phyloP scores from a whole-genome alignment of 2,888 invertebrate species.

The Melieria crassipennis region DNA sequence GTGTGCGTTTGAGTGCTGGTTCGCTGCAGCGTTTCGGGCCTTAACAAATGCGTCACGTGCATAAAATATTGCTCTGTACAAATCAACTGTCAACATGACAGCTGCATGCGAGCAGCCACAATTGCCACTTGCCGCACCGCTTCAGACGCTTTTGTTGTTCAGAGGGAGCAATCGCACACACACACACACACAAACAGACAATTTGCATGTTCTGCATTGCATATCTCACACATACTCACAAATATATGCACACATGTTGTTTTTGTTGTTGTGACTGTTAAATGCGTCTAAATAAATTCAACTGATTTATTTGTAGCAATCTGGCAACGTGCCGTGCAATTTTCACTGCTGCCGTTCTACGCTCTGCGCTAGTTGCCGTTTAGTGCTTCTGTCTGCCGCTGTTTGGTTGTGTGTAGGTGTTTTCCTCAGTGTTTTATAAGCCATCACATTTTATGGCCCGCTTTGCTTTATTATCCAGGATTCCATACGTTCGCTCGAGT shows the following conservation, averaged over 20 bases:
- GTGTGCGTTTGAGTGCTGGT: not conserved
- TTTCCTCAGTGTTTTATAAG: not conserved
- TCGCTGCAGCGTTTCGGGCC: not conserved
- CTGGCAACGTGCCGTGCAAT: not conserved
- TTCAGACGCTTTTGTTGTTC: slow-evolving; percentile 16
- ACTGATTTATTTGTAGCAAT: slow-evolving; percentile 13
- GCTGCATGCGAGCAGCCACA: slow-evolving; percentile 20
- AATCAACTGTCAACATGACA: slow-evolving; percentile 28
- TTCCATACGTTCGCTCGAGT: too few species aligned
- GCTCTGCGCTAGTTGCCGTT: too few species aligned
- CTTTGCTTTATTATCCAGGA: too few species aligned
- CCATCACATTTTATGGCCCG: not conserved
- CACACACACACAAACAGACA: not conserved
- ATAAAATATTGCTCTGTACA: slow-evolving; percentile 22
- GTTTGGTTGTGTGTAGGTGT: not conserved
- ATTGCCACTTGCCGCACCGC: slow-evolving; percentile 11
- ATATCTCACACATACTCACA: not conserved
- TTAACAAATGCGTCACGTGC: slow-evolving; percentile 7
- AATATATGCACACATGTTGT: not conserved
- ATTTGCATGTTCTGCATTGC: not conserved
- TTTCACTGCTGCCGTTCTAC: not conserved
- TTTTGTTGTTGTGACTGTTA: not conserved
- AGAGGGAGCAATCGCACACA: not conserved
- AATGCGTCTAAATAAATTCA: slow-evolving; percentile 1
- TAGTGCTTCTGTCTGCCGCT: too few species aligned